Evolutionary conservation across 2,113 vertebrate genomes (phyloP).

Genomic region (Protomyctophum bolini): DNA sequence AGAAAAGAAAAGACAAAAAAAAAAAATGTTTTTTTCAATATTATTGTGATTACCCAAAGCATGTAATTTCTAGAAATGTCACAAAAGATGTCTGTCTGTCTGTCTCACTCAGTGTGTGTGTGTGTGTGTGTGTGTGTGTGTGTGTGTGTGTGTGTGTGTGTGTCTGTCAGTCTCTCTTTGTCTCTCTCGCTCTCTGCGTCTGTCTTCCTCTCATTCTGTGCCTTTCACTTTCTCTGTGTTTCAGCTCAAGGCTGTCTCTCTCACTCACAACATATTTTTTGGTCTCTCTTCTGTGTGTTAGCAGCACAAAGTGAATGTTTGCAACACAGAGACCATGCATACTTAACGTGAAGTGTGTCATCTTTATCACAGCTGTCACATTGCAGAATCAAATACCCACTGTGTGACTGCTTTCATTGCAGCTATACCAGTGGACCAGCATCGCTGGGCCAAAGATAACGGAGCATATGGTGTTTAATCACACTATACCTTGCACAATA

Average conservation of each 20-base stretch:
- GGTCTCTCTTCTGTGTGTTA: background rate
- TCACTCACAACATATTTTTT: background rate
- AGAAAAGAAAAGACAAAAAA: too few species aligned
- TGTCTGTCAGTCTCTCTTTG: background rate
- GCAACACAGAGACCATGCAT: constrained; percentile 6
- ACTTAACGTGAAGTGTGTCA: constrained; percentile 34
- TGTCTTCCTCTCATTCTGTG: constrained; percentile 2
- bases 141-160: too few species aligned
- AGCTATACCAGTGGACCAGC: constrained; percentile 8
- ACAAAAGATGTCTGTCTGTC: too few species aligned
- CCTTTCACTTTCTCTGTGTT: background rate
- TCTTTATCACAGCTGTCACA: constrained; percentile 46
- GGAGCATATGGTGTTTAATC: constrained; percentile 9
- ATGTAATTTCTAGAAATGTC: too few species aligned
- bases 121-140: too few species aligned
- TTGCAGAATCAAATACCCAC: constrained; percentile 28
- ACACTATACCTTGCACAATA: background rate
- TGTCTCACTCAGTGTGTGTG: too few species aligned
- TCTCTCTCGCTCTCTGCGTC: background rate
- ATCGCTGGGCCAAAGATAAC: constrained; percentile 26
- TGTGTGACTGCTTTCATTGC: constrained; percentile 4
- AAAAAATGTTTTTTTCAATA: too few species aligned
- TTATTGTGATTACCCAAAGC: too few species aligned
- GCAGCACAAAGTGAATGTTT: background rate
- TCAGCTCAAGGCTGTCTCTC: constrained; percentile 7